Conservation (phyloP, 2,797 vertebrate genomes). For the Crocidura indochinensis region DNA sequence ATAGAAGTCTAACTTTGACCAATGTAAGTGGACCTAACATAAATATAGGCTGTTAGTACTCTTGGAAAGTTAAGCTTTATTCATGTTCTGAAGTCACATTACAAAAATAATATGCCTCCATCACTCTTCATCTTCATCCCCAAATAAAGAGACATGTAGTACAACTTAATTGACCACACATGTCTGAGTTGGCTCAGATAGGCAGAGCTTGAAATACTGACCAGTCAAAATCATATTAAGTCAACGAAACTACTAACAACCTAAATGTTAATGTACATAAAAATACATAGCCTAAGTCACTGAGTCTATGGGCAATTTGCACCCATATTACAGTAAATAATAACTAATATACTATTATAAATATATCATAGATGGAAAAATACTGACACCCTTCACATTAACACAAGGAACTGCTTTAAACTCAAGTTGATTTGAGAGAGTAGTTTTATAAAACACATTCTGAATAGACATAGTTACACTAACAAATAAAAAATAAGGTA, state of each 20-base stretch:
- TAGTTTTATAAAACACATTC: slow-evolving; percentile 36
- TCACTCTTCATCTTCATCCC: not conserved
- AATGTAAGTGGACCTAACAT: slow-evolving; percentile 1
- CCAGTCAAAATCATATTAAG: not conserved
- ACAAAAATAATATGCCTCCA: not conserved
- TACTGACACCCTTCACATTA: not conserved
- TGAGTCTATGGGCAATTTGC: not conserved
- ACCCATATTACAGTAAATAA: not conserved
- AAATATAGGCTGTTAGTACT: not conserved
- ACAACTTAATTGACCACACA: not conserved
- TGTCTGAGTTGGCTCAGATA: not conserved
- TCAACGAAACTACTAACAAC: not conserved
- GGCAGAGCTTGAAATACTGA: not conserved
- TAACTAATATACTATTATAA: not conserved
- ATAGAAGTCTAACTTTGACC: slow-evolving; percentile 12
- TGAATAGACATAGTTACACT: not conserved
- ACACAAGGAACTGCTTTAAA: slow-evolving; percentile 12
- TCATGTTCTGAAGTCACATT: not conserved
- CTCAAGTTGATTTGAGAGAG: not conserved
- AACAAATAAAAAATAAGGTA: too few species aligned
- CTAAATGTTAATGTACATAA: not conserved
- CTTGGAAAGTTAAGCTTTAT: not conserved
- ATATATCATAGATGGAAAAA: slow-evolving; percentile 24
- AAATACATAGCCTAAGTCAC: slow-evolving; percentile 1
- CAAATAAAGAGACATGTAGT: not conserved